These are phyloP conservation scores for Erinaceus europaeus DNA, from an alignment of 2,113 vertebrate genomes.

Conservation along the genomic window DNA sequence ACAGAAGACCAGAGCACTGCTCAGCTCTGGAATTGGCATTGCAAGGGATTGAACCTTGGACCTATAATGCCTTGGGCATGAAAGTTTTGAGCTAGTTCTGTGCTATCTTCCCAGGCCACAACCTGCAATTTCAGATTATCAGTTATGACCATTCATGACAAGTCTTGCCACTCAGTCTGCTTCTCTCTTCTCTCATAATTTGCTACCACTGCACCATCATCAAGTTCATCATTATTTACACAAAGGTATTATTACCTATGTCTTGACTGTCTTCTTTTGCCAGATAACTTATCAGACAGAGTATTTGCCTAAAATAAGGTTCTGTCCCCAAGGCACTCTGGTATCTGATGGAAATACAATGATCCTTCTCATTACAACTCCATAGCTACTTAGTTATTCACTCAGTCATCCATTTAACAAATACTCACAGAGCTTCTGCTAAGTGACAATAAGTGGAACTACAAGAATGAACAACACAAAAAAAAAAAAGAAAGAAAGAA, in stretches of 20 bases:
- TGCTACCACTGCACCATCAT: not conserved
- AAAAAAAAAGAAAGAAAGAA: not conserved
- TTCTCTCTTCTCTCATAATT: not conserved
- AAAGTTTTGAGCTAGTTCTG: too few species aligned
- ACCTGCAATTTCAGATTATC: not conserved
- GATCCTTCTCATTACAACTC: not conserved
- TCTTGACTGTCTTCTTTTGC: not conserved
- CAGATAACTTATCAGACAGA: not conserved
- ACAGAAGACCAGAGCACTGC: too few species aligned
- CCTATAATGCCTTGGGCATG: too few species aligned
- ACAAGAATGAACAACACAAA: not conserved
- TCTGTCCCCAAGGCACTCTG: not conserved
- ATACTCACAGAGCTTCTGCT: not conserved
- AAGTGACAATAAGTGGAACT: not conserved
- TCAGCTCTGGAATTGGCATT: too few species aligned
- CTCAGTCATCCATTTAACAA: not conserved
- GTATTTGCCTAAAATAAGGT: not conserved
- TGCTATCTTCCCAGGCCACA: too few species aligned
- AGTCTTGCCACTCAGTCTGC: not conserved
- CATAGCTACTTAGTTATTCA: not conserved
- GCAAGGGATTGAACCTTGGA: too few species aligned
- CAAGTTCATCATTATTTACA: not conserved
- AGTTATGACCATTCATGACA: not conserved
- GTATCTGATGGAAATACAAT: not conserved
- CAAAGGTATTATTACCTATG: not conserved